phyloP scores from a whole-genome alignment of 2,797 vertebrate species.

The Pangasius sanitwongsei region DNA sequence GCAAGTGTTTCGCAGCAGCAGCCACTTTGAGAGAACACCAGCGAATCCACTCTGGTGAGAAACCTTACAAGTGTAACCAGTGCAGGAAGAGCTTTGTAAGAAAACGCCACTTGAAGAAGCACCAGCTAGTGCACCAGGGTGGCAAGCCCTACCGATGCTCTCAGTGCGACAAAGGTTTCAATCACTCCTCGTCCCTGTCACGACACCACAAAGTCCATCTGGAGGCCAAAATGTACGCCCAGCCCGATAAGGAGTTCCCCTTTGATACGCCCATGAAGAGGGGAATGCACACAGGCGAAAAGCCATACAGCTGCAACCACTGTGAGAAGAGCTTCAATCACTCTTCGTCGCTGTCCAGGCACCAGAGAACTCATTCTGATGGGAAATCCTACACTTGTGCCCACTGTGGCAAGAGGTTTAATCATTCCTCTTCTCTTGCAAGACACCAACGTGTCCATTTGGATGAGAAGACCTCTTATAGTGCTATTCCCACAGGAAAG shows the following conservation, averaged over 20 bases:
- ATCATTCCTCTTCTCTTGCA: conserved; percentile 79
- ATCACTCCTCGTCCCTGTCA: conserved; percentile 81
- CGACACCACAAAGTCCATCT: conserved; percentile 80
- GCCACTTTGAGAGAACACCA: conserved; percentile 80
- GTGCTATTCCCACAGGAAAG: conserved; percentile 71
- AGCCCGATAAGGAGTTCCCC: conserved; percentile 71
- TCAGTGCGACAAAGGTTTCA: conserved; percentile 83
- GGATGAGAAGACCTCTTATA: conserved; percentile 77
- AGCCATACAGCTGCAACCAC: conserved; percentile 83
- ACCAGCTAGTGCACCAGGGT: conserved; percentile 81
- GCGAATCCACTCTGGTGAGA: conserved; percentile 81
- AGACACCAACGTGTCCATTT: conserved; percentile 80
- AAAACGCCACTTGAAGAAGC: conserved; percentile 82
- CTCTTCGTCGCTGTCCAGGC: conserved; percentile 80
- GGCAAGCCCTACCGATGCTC: conserved; percentile 82
- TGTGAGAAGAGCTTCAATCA: conserved; percentile 85
- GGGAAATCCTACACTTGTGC: conserved; percentile 78
- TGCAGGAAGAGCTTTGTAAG: conserved; percentile 83
- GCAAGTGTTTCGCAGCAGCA: conserved; percentile 78
- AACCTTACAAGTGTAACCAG: conserved; percentile 83
- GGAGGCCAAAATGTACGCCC: conserved; percentile 77
- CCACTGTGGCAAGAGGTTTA: conserved; percentile 82
- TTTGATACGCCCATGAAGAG: conserved; percentile 73
- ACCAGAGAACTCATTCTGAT: conserved; percentile 83
- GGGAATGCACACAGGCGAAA: conserved; percentile 74